Conservation (phyloP, 2,797 vertebrate genomes). For the Iguana delicatissima region DNA sequence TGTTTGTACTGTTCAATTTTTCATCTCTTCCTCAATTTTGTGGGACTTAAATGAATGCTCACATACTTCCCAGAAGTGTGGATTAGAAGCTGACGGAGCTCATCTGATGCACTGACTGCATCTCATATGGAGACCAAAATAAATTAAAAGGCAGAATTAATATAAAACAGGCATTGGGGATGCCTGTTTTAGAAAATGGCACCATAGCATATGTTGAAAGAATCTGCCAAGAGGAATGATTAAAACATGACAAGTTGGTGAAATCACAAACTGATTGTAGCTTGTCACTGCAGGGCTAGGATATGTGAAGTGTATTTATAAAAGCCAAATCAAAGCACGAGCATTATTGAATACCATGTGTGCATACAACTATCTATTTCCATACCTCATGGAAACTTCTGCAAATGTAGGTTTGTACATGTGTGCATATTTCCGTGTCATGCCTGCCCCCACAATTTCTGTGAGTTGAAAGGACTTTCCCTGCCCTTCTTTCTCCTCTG, state of each 20-base stretch:
- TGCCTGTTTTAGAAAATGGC: conserved; percentile 54
- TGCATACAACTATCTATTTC: conserved; percentile 7
- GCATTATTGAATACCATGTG: conserved; percentile 36
- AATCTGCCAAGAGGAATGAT: conserved; percentile 69
- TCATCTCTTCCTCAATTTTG: conserved; percentile 48
- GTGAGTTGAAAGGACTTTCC: background rate
- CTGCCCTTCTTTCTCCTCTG: background rate
- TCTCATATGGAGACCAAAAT: conserved; percentile 62
- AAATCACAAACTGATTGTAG: conserved; percentile 68
- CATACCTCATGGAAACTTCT: conserved; percentile 18
- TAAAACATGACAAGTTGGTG: conserved; percentile 69
- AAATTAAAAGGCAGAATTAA: conserved; percentile 72
- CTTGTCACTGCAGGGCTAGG: conserved; percentile 67
- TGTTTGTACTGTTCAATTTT: conserved; percentile 64
- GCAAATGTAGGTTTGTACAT: background rate
- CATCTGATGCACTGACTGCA: conserved; percentile 52
- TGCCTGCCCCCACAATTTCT: background rate
- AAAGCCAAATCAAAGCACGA: conserved; percentile 54
- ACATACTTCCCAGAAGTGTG: conserved; percentile 54
- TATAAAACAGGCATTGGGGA: conserved; percentile 58
- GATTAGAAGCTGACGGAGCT: conserved; percentile 28
- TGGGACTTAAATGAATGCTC: conserved; percentile 56
- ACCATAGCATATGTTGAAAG: conserved; percentile 63
- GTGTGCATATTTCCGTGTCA: background rate
- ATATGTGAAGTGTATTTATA: conserved; percentile 61